Evolutionary conservation across 1,140 invertebrate genomes (phyloP).

Genomic region (Sitodiplosis mosellana): DNA sequence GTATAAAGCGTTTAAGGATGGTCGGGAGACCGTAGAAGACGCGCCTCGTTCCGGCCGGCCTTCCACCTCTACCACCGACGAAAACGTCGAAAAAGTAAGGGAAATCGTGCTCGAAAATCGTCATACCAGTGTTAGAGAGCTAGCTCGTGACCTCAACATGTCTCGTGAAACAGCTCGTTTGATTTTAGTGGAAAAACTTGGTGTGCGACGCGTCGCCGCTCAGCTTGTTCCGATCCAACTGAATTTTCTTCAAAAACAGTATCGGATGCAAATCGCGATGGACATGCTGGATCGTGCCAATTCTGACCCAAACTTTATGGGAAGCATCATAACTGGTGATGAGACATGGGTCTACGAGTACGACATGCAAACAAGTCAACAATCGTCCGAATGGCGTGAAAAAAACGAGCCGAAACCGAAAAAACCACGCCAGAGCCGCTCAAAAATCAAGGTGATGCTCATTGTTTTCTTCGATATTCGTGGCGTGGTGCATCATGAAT

Average conservation of each 20-base stretch:
- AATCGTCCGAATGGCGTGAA: slow-evolving; percentile 11
- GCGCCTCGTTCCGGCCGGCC: slow-evolving; percentile 12
- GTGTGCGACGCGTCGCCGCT: too few species aligned
- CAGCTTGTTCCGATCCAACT: too few species aligned
- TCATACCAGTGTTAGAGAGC: neutral
- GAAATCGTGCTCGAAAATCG: slow-evolving; percentile 4
- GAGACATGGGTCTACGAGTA: slow-evolving; percentile 14
- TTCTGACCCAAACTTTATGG: slow-evolving; percentile 2
- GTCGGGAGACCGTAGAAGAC: slow-evolving; percentile 14
- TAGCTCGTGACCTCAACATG: too few species aligned
- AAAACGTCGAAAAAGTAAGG: slow-evolving; percentile 9
- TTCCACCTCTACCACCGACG: slow-evolving; percentile 12
- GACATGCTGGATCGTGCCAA: slow-evolving; percentile 2
- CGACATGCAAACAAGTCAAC: slow-evolving; percentile 12
- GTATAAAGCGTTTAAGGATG: slow-evolving; percentile 11
- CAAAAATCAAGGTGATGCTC: slow-evolving; percentile 1
- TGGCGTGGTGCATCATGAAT: slow-evolving; percentile 13
- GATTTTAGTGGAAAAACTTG: too few species aligned
- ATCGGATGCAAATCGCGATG: too few species aligned
- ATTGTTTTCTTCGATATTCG: slow-evolving; percentile 11
- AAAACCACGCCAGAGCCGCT: too few species aligned
- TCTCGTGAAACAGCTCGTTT: too few species aligned
- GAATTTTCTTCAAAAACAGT: too few species aligned
- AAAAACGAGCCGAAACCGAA: slow-evolving; percentile 3
- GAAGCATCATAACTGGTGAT: slow-evolving; percentile 10